Conservation (phyloP, 2,113 vertebrate species). For the Seriola rivoliana region DNA sequence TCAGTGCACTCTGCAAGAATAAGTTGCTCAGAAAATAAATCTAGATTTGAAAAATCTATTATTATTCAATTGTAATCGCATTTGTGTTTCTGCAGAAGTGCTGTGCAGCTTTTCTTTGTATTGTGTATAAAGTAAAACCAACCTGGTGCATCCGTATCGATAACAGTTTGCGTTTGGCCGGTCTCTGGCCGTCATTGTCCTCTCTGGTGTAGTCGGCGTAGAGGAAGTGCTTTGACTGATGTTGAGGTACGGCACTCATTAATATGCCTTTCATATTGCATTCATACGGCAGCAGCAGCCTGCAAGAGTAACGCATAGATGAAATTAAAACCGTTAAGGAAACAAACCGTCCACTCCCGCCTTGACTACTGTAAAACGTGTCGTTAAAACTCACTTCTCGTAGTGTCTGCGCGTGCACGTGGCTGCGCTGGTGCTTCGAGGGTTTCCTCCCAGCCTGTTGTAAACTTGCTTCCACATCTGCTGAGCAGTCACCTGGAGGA, state of each 20-base stretch:
- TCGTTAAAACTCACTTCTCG: conserved; percentile 79
- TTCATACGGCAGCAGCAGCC: conserved; percentile 83
- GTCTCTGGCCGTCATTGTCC: conserved; percentile 47
- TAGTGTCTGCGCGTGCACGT: conserved; percentile 88
- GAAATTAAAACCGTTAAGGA: neutral
- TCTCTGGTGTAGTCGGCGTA: conserved; percentile 46
- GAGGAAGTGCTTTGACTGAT: conserved; percentile 63
- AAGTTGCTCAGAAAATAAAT: too few species aligned
- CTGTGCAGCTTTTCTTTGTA: neutral
- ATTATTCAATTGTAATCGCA: neutral
- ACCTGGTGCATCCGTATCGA: conserved; percentile 65
- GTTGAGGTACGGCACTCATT: conserved; percentile 51
- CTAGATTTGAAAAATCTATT: too few species aligned
- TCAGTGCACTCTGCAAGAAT: too few species aligned
- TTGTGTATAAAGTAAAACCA: conserved; percentile 1
- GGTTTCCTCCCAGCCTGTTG: conserved; percentile 86
- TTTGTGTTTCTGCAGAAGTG: neutral
- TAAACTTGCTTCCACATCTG: conserved; percentile 88
- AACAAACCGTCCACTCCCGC: neutral
- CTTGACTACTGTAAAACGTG: neutral
- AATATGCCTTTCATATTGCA: conserved; percentile 79
- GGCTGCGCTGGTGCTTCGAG: conserved; percentile 87
- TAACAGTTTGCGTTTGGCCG: conserved; percentile 60
- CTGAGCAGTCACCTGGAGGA: conserved; percentile 82
- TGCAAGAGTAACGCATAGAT: conserved; percentile 2